phyloP scores from a whole-genome alignment of 2,888 invertebrate species.

The Platerodrilus igneus region DNA sequence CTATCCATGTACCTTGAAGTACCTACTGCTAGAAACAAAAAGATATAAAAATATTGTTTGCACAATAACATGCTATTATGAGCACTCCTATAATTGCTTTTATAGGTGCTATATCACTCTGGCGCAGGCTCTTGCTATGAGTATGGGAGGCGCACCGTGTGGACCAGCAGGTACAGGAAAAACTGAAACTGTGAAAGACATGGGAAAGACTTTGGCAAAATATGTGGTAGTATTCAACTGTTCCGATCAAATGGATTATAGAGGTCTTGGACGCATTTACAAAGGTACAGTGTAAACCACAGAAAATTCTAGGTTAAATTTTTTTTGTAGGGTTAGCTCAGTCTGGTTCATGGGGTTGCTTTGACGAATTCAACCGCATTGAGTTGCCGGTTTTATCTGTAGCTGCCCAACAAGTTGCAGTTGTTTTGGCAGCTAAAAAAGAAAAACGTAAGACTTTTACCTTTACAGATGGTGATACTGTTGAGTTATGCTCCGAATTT shows the following conservation, averaged over 20 bases:
- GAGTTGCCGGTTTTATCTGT: slow-evolving; percentile 91
- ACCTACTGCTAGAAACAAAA: no score
- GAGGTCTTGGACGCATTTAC: slow-evolving; percentile 91
- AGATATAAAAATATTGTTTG: no score
- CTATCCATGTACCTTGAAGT: no score
- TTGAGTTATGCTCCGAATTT: slow-evolving; percentile 91
- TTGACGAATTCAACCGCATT: slow-evolving; percentile 95
- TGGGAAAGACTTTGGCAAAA: slow-evolving; percentile 96
- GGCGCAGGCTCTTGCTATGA: slow-evolving; percentile 91
- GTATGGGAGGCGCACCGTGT: slow-evolving; percentile 94
- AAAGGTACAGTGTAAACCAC: slow-evolving; percentile 63
- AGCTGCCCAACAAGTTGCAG: slow-evolving; percentile 95
- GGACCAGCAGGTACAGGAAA: slow-evolving; percentile 98
- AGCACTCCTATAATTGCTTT: slow-evolving; percentile 21
- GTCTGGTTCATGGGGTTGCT: slow-evolving; percentile 97
- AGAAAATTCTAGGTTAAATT: background rate
- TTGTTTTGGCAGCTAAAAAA: slow-evolving; percentile 86
- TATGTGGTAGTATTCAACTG: slow-evolving; percentile 97
- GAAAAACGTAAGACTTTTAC: slow-evolving; percentile 87
- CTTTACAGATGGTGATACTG: slow-evolving; percentile 91
- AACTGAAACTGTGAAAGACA: slow-evolving; percentile 96
- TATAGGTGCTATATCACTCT: slow-evolving; percentile 96
- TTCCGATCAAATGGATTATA: slow-evolving; percentile 98
- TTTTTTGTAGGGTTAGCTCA: slow-evolving; percentile 72
- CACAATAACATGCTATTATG: background rate